Evolutionary conservation across 1,140 invertebrate genomes (phyloP).

Genomic region (Yoshiicerus persimilis): DNA sequence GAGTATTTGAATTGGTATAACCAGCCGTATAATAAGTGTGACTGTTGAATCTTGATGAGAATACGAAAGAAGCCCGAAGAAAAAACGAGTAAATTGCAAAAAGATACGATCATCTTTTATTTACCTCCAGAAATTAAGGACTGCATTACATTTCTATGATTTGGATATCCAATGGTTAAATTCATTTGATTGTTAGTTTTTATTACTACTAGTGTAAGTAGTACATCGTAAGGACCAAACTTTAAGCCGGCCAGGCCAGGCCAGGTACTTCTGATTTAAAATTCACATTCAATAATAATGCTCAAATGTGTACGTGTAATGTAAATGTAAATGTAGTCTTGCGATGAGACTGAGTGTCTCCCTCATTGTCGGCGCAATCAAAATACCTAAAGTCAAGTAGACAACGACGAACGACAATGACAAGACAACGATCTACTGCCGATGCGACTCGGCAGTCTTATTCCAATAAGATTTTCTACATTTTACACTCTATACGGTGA

Average conservation of each 20-base stretch:
- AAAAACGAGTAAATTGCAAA: neutral
- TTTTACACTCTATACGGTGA: neutral
- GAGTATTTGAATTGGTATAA: neutral
- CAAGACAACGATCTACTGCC: neutral
- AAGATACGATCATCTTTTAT: neutral
- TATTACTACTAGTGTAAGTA: neutral
- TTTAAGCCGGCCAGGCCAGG: neutral
- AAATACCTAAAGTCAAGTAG: neutral
- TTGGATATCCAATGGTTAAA: neutral
- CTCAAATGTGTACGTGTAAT: neutral
- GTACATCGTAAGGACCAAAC: neutral
- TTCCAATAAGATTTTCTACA: neutral
- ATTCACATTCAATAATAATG: slow-evolving; percentile 10
- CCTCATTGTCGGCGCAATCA: neutral
- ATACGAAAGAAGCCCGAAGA: neutral
- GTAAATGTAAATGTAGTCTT: neutral
- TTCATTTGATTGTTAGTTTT: neutral
- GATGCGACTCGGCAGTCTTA: neutral
- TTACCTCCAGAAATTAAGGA: neutral
- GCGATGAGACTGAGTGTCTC: neutral
- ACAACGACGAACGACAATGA: neutral
- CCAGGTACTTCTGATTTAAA: neutral
- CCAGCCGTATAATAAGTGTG: neutral
- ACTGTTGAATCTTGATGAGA: neutral
- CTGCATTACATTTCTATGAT: neutral